Evolutionary conservation across 1,140 invertebrate genomes (phyloP), one percentile per base, ranked within the genome.

Genomic region (Bradysia coprophila): DNA sequence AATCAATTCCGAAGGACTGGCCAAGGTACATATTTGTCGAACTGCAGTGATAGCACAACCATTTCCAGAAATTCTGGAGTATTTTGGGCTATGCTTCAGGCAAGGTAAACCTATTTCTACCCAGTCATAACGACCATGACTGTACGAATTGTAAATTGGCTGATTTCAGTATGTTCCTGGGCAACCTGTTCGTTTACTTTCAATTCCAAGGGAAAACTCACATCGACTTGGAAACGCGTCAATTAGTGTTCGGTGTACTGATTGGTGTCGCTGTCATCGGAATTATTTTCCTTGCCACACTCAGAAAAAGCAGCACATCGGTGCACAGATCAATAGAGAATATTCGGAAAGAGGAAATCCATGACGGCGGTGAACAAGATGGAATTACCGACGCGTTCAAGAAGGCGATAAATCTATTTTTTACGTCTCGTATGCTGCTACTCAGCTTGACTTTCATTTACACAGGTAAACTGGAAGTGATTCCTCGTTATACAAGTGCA

Each of bases 61-160:
- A 92, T 96, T 54, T 80, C 84, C 3, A 72, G 90, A 49, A 95
- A 97, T 61, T 89, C 88, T 18, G 90, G 91, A 19, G 67, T 97
- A 16, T 97, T 97, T 57, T 96, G 92, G 92, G 91, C 91, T 1
- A 75, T 96, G 55, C 68, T 95, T 31, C 91, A 96, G 59, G 78
- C 73, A 50, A 89, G 81, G 81, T 84, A 61, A 54, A 46, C 56
- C 43, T 37, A 20, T 16, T 44, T 43, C 20, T 0, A 28, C 34
- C 2, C 40, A 24, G 34, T 8, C 41, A 23, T 11, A 24, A 34
- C n/a, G n/a, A n/a, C n/a, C n/a, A n/a, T n/a, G n/a, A n/a, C n/a
- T n/a, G n/a, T n/a, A n/a, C n/a, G n/a, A n/a, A n/a, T n/a, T n/a
- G n/a, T n/a, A n/a, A n/a, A n/a, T n/a, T n/a, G n/a, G n/a, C 52